Percentiles rank a stretch among this genome's conserved stretches.
Conservation (phyloP, 2,888 invertebrate genomes). For the Penaeus monodon region DNA sequence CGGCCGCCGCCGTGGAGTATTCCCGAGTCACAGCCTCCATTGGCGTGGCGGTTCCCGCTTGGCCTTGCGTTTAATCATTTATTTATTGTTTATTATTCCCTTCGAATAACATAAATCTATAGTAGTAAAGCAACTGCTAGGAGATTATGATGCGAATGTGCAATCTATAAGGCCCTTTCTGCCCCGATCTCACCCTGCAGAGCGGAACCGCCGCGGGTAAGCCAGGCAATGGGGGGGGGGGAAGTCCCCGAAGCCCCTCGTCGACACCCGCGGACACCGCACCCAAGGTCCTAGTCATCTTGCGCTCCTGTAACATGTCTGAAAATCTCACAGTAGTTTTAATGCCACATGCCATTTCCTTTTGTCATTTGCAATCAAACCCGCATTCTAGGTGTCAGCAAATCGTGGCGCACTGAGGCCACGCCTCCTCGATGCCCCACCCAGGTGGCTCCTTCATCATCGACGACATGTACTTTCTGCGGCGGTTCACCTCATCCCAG, state of each 20-base stretch:
- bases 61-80: not conserved
- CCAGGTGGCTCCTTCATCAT: slow-evolving; percentile 65
- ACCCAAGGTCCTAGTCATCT: not conserved
- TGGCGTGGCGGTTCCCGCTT: too few relatives aligned
- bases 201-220: slow-evolving; percentile 50
- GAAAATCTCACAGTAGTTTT: too few relatives aligned
- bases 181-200: not conserved
- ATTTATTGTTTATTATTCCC: too few relatives aligned
- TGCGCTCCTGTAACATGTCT: too few relatives aligned
- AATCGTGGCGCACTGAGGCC: slow-evolving; percentile 61
- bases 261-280: slow-evolving; percentile 23
- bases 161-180: too few relatives aligned
- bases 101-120: too few relatives aligned
- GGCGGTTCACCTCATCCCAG: slow-evolving; percentile 65
- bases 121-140: too few relatives aligned
- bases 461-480: slow-evolving; percentile 64
- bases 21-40: too few relatives aligned
- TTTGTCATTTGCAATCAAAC: too few relatives aligned
- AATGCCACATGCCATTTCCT: not conserved
- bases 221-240: slow-evolving; percentile 51
- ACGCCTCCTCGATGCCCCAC: slow-evolving; percentile 60
- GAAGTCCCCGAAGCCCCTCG: slow-evolving; percentile 47
- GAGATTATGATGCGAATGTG: too few relatives aligned
- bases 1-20: slow-evolving; percentile 20
- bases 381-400: not conserved